These are phyloP conservation scores for Clarias macrocephalus DNA, from an alignment of 2,113 vertebrate genomes.

Conservation along the genomic window DNA sequence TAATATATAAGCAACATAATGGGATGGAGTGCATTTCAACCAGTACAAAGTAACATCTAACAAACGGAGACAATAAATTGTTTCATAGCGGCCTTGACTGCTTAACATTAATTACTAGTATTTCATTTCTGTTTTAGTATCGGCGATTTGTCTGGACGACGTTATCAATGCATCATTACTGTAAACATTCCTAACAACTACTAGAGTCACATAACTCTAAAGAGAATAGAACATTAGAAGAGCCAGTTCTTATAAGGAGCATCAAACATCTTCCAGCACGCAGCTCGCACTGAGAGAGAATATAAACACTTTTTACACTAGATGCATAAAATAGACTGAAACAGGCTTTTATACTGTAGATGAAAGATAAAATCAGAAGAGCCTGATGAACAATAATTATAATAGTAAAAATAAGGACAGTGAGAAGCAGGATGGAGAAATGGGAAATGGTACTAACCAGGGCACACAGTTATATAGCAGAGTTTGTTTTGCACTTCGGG, in stretches of 20 bases:
- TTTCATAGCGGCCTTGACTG: neutral
- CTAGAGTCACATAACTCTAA: neutral
- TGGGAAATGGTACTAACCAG: constrained; percentile 84
- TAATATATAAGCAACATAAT: neutral
- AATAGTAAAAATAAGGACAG: neutral
- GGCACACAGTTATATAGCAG: constrained; percentile 92
- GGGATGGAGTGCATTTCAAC: neutral
- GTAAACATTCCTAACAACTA: neutral
- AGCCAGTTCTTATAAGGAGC: neutral
- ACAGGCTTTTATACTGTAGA: neutral
- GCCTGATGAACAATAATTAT: no score
- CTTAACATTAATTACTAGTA: neutral
- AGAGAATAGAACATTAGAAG: neutral
- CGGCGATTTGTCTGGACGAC: neutral
- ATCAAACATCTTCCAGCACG: neutral
- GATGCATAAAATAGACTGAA: neutral
- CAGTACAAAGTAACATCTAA: neutral
- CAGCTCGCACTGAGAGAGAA: neutral
- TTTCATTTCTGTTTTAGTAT: neutral
- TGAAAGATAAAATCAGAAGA: neutral
- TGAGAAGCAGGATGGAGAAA: constrained; percentile 42
- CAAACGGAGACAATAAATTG: neutral
- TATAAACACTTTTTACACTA: neutral
- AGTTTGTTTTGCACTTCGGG: constrained; percentile 87
- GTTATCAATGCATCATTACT: neutral